Conservation (phyloP, 1,140 invertebrate genomes). For the Panagrolaimus sp. region DNA sequence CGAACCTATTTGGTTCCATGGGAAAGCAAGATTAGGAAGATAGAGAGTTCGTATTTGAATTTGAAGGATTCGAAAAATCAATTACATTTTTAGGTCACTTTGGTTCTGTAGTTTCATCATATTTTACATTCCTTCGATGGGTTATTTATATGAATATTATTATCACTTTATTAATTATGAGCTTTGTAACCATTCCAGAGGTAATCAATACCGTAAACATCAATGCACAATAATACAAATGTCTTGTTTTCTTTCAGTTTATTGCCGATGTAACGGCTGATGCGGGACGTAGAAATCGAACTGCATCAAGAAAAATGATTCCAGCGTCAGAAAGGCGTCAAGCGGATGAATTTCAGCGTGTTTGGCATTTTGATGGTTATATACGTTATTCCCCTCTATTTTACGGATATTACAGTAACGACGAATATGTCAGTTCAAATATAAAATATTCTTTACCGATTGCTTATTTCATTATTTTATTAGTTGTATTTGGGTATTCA, state of each 20-base stretch:
- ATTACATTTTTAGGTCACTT: no score
- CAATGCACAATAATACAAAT: no score
- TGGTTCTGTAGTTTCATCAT: conserved; percentile 91
- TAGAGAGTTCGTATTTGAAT: conserved; percentile 71
- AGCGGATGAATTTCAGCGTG: conserved; percentile 66
- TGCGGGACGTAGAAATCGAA: conserved; percentile 58
- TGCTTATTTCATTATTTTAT: conserved; percentile 81
- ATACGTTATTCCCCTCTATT: conserved; percentile 89
- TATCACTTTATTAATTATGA: conserved; percentile 73
- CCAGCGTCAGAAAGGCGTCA: conserved; percentile 70
- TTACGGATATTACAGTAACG: conserved; percentile 75
- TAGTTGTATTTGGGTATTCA: conserved; percentile 83
- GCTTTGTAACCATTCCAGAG: conserved; percentile 87
- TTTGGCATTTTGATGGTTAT: conserved; percentile 85
- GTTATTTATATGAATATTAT: conserved; percentile 88
- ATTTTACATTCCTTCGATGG: conserved; percentile 93
- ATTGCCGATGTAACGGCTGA: conserved; percentile 65
- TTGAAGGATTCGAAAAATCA: conserved; percentile 28
- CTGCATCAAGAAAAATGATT: conserved; percentile 68
- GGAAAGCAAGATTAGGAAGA: conserved; percentile 88
- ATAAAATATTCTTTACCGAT: conserved; percentile 78
- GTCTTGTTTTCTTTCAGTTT: conserved; percentile 60
- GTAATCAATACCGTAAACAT: no score
- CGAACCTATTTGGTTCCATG: conserved; percentile 81
- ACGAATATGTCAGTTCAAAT: conserved; percentile 62